Percentiles rank a stretch among this genome's conserved stretches.
Evolutionary conservation across 2,888 invertebrate species (phyloP).

Genomic region (Agrochola litura): DNA sequence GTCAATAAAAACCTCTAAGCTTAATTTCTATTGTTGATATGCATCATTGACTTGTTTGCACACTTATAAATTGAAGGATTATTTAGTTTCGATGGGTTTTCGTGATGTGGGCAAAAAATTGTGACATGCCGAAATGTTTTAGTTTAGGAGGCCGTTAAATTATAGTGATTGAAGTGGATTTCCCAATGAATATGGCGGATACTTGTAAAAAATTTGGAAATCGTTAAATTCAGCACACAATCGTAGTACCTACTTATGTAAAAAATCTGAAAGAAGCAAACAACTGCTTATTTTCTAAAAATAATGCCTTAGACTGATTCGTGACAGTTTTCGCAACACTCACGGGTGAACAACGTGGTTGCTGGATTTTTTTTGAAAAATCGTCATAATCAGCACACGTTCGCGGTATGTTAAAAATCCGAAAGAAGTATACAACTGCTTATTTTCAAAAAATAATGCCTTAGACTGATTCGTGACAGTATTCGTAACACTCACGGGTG

Average conservation of each 20-base stretch:
- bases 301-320: too few relatives aligned
- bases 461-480: too few relatives aligned
- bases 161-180: not conserved
- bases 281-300: too few relatives aligned
- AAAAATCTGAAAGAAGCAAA: not conserved
- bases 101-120: not conserved
- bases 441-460: not conserved
- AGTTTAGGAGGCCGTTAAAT: not conserved
- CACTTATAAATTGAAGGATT: conserved; percentile 48
- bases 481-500: too few relatives aligned
- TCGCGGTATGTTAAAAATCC: too few relatives aligned
- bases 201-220: not conserved
- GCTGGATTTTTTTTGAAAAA: too few relatives aligned
- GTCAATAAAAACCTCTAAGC: conserved; percentile 47
- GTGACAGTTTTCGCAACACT: too few relatives aligned
- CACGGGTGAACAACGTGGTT: too few relatives aligned
- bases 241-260: not conserved
- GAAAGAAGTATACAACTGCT: too few relatives aligned
- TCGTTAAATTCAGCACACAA: not conserved
- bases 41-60: conserved; percentile 58
- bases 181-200: not conserved
- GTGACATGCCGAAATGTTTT: not conserved
- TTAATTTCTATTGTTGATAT: conserved; percentile 59
- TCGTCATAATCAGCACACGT: too few relatives aligned
- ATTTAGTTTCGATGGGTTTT: conserved; percentile 32